phyloP scores from a whole-genome alignment of 1,140 invertebrate species.

The Pachyrhynchus sulphureomaculatus region DNA sequence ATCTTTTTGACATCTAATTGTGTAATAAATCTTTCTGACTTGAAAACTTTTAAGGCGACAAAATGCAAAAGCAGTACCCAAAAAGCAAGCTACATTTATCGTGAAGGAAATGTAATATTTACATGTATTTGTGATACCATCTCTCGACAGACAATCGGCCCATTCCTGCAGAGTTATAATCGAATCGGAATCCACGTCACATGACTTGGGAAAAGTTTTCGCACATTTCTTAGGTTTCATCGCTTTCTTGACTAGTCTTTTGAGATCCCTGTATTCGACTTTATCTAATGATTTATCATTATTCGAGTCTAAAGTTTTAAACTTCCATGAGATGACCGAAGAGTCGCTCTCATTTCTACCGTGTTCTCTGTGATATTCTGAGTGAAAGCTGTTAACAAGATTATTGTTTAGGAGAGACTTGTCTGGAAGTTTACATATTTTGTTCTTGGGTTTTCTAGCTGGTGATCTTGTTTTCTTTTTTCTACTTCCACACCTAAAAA shows the following conservation, averaged over 20 bases:
- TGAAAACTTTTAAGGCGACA: no score
- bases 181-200: conserved; percentile 76
- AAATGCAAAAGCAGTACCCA: no score
- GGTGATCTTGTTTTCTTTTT: conserved; percentile 37
- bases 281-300: conserved; percentile 70
- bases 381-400: conserved; percentile 77
- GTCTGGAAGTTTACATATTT: conserved; percentile 70
- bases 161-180: conserved; percentile 74
- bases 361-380: conserved; percentile 63
- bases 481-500: conserved; percentile 54
- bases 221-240: conserved; percentile 87
- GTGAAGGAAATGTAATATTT: conserved; percentile 4
- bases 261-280: conserved; percentile 77
- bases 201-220: conserved; percentile 80
- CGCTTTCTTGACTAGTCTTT: conserved; percentile 78
- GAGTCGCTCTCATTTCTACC: conserved; percentile 30
- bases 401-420: conserved; percentile 78
- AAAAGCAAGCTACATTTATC: no score
- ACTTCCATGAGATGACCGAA: conserved; percentile 85
- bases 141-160: conserved; percentile 75
- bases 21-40: no score
- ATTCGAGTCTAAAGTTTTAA: conserved; percentile 75
- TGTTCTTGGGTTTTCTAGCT: conserved; percentile 30
- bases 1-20: no score
- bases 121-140: conserved; percentile 48